Base-by-base conservation (phyloP, 2,888 invertebrate genomes). In the Aphodius sticticus region DNA sequence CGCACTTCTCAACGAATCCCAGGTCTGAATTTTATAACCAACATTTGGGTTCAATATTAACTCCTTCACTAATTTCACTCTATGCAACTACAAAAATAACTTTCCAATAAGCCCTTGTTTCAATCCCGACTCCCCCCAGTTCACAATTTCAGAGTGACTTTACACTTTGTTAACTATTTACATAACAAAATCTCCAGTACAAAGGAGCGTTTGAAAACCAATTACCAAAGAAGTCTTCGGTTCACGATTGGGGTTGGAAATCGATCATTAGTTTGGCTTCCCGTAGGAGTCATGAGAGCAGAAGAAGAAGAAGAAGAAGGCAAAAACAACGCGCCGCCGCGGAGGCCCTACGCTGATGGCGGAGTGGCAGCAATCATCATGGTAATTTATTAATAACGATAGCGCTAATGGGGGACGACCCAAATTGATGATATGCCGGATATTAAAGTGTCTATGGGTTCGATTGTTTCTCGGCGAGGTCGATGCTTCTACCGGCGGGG, bases 371-470 rank as follows among this genome's bases (percentile, higher is more conserved):
- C 16, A 15, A 74, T 74, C 74, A 35, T 35, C 74, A 37, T 74
- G 36, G 36, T 35, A 74, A 74, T 74, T 74, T 74, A 74, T 74
- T 74, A 74, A 74, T 74, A 74, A 74, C 74, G 74, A 35, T n/a
- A n/a, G 74, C 74, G 74, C 74, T 74, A 74, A 74, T 74, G 74
- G 36, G 35, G 36, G 36, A 26, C 26, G 84, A 84, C 84, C 82
- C 81, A 86, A 86, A 87, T 87, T 87, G 86, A 87, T 87, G 87
- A 87, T 84, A 84, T 83, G 82, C 83, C 84, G 85, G 85, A 86
- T 86, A 86, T 86, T 86, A 86, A 86, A 87, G 87, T 86, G 87
- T 87, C 86, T 85, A 53, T 9, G 53, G 53, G 53, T 53, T 12
- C 53, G 53, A 53, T 53, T 53, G 82, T 81, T 53, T 53, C 53